Evolutionary conservation across 2,888 invertebrate species (phyloP).

Genomic region (Catocala fraxini): DNA sequence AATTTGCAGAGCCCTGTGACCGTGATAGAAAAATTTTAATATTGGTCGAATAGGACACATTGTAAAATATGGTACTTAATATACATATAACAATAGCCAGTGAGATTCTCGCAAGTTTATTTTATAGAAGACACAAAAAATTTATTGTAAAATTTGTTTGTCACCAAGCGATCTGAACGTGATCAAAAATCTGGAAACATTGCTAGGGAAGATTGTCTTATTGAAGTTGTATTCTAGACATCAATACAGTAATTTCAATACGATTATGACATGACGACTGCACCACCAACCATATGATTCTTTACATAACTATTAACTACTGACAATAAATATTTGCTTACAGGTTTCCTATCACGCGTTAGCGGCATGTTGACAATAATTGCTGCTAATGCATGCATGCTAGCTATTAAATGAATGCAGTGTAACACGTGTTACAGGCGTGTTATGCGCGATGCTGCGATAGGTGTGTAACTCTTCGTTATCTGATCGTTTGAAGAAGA

Average conservation of each 20-base stretch:
- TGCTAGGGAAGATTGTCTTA: too few relatives aligned
- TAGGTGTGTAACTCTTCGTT: background rate
- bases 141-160: too few relatives aligned
- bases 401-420: constrained; percentile 8
- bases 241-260: background rate
- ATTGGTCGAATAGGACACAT: too few relatives aligned
- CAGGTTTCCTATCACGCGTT: constrained; percentile 14
- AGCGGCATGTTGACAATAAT: constrained; percentile 11
- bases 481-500: background rate
- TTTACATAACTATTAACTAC: constrained; percentile 8
- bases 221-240: too few relatives aligned
- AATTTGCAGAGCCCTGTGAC: too few relatives aligned
- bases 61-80: too few relatives aligned
- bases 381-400: constrained; percentile 9
- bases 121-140: too few relatives aligned
- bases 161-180: too few relatives aligned
- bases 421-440: background rate
- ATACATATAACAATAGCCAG: too few relatives aligned
- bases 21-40: too few relatives aligned
- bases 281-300: constrained; percentile 1
- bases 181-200: too few relatives aligned
- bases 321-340: constrained; percentile 1
- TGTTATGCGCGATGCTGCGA: background rate
- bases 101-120: too few relatives aligned
- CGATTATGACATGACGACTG: background rate